Conservation (phyloP, 92 coral and sea anemone species). For the Epizoanthus rinbou region DNA sequence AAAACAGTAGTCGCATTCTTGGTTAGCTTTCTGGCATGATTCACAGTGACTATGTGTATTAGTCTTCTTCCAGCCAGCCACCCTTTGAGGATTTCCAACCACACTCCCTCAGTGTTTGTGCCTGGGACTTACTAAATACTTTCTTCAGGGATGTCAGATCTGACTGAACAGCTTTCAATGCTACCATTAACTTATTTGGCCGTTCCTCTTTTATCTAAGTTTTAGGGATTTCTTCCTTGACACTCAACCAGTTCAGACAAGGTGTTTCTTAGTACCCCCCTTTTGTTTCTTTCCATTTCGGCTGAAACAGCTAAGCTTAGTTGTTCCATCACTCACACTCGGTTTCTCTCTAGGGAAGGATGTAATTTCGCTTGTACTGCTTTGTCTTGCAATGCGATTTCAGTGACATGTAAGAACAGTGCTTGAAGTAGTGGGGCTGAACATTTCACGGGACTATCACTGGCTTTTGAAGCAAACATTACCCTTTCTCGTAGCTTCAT, state of each 20-base stretch:
- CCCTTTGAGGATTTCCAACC: neutral
- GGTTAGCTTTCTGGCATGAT: neutral
- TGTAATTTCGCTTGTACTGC: constrained; percentile 53
- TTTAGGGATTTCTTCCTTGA: neutral
- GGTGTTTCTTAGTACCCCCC: constrained; percentile 23
- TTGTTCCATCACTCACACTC: constrained; percentile 48
- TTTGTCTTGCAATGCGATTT: constrained; percentile 53
- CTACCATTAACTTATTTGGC: constrained; percentile 19
- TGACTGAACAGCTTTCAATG: constrained; percentile 34
- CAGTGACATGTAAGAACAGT: constrained; percentile 58
- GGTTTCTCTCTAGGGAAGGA: constrained; percentile 42
- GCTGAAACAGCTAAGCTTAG: constrained; percentile 45
- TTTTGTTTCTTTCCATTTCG: constrained; percentile 40
- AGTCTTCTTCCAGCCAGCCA: constrained; percentile 7
- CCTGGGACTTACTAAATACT: constrained; percentile 30
- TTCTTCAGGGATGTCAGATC: constrained; percentile 45
- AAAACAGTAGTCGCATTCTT: neutral
- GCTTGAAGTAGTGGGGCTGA: constrained; percentile 51
- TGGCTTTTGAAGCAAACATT: constrained; percentile 50
- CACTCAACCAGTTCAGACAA: neutral
- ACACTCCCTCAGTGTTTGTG: neutral
- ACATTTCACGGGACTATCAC: constrained; percentile 53
- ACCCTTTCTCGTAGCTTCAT: constrained; percentile 58
- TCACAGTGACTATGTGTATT: neutral
- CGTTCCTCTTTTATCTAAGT: neutral